phyloP scores from a whole-genome alignment of 2,888 invertebrate species.

The Cremastinae sp. region DNA sequence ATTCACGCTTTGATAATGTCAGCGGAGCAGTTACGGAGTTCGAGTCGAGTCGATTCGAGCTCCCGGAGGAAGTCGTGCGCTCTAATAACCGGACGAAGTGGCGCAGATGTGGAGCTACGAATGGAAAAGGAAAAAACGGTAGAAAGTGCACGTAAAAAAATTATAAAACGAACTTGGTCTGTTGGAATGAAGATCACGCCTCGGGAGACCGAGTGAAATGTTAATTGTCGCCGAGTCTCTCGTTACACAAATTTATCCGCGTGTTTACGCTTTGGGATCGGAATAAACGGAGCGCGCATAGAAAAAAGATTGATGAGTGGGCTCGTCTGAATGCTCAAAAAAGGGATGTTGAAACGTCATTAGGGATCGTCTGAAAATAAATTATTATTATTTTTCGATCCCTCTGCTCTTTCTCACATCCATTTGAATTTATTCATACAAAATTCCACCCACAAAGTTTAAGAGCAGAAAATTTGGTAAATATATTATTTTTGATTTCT shows the following conservation, averaged over 20 bases:
- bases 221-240: slow-evolving; percentile 25
- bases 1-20: slow-evolving; percentile 57
- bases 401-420: slow-evolving; percentile 9
- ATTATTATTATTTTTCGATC: slow-evolving; percentile 10
- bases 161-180: neutral
- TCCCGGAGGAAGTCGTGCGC: slow-evolving; percentile 37
- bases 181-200: slow-evolving; percentile 18
- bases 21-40: slow-evolving; percentile 45
- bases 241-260: slow-evolving; percentile 32
- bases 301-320: neutral
- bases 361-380: slow-evolving; percentile 10
- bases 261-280: neutral
- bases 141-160: slow-evolving; percentile 13
- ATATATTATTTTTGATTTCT: no score
- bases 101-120: slow-evolving; percentile 43
- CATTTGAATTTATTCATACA: neutral
- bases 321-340: slow-evolving; percentile 3
- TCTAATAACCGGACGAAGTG: slow-evolving; percentile 37
- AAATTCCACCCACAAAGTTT: no score
- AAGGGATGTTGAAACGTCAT: slow-evolving; percentile 32
- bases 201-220: slow-evolving; percentile 16
- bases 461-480: no score
- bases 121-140: slow-evolving; percentile 13
- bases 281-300: neutral
- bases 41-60: slow-evolving; percentile 40